These are phyloP conservation scores for Drosophila nr. medialis DNA, from an alignment of 2,888 invertebrate species.

Conservation along the genomic window DNA sequence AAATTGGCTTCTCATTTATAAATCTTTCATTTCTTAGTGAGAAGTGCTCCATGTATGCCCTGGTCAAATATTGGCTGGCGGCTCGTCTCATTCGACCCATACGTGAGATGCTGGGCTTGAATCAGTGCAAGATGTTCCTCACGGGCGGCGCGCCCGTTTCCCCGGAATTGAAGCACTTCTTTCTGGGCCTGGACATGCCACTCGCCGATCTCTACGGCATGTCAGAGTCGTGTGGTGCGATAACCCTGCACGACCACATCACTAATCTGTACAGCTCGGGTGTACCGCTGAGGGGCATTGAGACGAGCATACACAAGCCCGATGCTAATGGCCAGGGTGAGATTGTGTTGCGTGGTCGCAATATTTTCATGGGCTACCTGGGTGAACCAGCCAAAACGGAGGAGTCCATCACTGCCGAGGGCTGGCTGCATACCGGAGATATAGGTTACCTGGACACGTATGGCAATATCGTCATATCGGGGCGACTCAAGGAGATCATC, in stretches of 20 bases:
- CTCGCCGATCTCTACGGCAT: slow-evolving; percentile 94
- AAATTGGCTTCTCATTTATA: not conserved
- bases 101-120: slow-evolving; percentile 91
- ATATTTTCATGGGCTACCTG: slow-evolving; percentile 95
- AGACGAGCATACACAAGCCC: slow-evolving; percentile 88
- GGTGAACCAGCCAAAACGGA: slow-evolving; percentile 89
- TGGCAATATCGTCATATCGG: slow-evolving; percentile 90
- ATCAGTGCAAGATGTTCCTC: slow-evolving; percentile 88
- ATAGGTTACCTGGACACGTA: slow-evolving; percentile 91
- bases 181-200: slow-evolving; percentile 92
- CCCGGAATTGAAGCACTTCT: slow-evolving; percentile 92
- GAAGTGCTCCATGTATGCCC: slow-evolving; percentile 41
- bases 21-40: slow-evolving; percentile 19
- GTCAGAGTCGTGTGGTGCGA: slow-evolving; percentile 94
- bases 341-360: slow-evolving; percentile 92
- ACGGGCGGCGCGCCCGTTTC: slow-evolving; percentile 94
- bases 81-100: slow-evolving; percentile 90
- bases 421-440: slow-evolving; percentile 95
- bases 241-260: slow-evolving; percentile 83
- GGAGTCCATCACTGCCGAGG: slow-evolving; percentile 90
- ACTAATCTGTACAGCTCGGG: slow-evolving; percentile 89
- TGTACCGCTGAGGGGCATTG: slow-evolving; percentile 87
- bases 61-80: slow-evolving; percentile 74
- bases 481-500: slow-evolving; percentile 91
- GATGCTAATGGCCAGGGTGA: slow-evolving; percentile 92